Conservation (phyloP, 2,888 invertebrate species). For the Standfussiana lucernea region DNA sequence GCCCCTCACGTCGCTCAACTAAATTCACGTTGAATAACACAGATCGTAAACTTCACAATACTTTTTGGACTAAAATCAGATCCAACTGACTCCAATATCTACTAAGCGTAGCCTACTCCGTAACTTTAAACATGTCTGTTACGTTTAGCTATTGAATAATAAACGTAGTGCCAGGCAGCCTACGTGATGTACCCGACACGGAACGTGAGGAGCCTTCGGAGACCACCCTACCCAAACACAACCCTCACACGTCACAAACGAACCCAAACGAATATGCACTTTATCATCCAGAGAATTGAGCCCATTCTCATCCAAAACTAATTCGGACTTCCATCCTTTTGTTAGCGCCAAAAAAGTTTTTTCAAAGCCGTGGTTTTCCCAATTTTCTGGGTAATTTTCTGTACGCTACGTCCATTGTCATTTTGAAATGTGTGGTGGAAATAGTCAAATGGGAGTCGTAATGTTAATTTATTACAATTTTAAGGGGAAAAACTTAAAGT, state of each 20-base stretch:
- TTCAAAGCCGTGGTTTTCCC: conserved; percentile 78
- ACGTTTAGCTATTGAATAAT: conserved; percentile 86
- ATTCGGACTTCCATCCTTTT: conserved; percentile 70
- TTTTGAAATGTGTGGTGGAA: conserved; percentile 81
- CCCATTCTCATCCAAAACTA: conserved; percentile 70
- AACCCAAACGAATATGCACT: conserved; percentile 77
- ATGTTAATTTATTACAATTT: conserved; percentile 79
- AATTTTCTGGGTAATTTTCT: conserved; percentile 80
- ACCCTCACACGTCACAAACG: conserved; percentile 73
- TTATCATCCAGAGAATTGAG: conserved; percentile 71
- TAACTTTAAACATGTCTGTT: conserved; percentile 80
- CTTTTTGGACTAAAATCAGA: conserved; percentile 63
- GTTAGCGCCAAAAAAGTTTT: conserved; percentile 73
- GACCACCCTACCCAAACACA: conserved; percentile 65
- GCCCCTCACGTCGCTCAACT: neutral
- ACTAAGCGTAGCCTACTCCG: conserved; percentile 62
- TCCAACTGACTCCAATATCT: conserved; percentile 58
- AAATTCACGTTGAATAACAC: conserved; percentile 34
- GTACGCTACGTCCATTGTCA: conserved; percentile 78
- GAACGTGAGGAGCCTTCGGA: conserved; percentile 81
- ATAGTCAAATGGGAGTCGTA: conserved; percentile 76
- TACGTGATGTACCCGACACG: conserved; percentile 74
- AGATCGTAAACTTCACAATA: conserved; percentile 37
- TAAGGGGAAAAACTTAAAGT: conserved; percentile 64
- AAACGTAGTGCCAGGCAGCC: conserved; percentile 80